Base-by-base conservation (phyloP, 2,888 invertebrate genomes). In the Xestia c-nigrum region DNA sequence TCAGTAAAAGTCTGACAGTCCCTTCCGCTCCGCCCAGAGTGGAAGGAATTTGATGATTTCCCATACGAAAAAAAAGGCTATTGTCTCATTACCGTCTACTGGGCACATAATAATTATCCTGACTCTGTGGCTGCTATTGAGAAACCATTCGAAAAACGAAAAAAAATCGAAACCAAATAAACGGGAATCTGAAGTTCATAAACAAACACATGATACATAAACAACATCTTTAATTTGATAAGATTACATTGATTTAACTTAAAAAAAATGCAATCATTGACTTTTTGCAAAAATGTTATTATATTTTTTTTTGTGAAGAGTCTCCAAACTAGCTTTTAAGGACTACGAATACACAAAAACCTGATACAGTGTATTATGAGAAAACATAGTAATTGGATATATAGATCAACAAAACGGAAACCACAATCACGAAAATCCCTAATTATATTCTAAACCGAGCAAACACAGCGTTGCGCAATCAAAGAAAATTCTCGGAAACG, bases 381-480 rank as follows among this genome's bases (percentile, higher is more conserved):
- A 76, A 76, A 68, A 19, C 10, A 59, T 68, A 63, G 3, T 50
- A 47, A 50, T 59, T 50, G n/a, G 43, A 57, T 24, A 78, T n/a
- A 31, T 31, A 47, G 6, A 65, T 43, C 19, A 46, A 73, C 46
- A 80, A 59, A 5, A 21, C 16, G 0, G 0, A 16, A 80, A 52
- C 16, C 50, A 59, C 43, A 80, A 66, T 63, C 66, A 75, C 67
- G 38, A 64, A 65, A 68, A 82, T 68, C 31, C 52, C n/a, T 40
- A 74, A 66, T 46, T 46, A 65, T 40, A 59, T 65, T 72, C 40
- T 21, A 72, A 77, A 65, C 63, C 63, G 52, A 81, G 66, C 57
- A 78, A 83, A 68, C 67, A 76, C 52, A 63, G 74, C 24, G 68
- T 69, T 59, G 74, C 80, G 67, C 68, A 86, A 85, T 85, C 86